phyloP scores from a whole-genome alignment of 1,140 invertebrate species.

The Oncopodura yosiiana region DNA sequence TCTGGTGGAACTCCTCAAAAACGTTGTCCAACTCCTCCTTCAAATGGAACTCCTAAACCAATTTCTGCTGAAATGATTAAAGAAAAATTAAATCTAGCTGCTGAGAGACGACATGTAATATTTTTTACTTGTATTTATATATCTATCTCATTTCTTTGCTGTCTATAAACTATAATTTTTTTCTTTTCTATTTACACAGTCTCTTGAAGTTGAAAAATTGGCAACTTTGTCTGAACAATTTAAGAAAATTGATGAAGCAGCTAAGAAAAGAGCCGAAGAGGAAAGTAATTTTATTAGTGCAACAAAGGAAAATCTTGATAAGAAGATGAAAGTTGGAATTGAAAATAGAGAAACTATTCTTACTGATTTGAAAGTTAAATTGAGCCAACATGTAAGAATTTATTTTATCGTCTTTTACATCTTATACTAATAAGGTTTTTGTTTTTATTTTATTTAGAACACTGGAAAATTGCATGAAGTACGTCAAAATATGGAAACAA shows the following conservation, averaged over 20 bases:
- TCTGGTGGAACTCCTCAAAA: slow-evolving; percentile 49
- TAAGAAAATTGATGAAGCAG: slow-evolving; percentile 77
- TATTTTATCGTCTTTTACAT: not conserved
- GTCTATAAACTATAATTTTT: not conserved
- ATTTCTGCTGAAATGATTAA: slow-evolving; percentile 74
- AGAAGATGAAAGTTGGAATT: slow-evolving; percentile 76
- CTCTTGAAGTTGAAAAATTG: slow-evolving; percentile 71
- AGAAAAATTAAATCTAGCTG: slow-evolving; percentile 79
- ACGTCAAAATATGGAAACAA: slow-evolving; percentile 50
- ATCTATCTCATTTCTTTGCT: slow-evolving; percentile 4
- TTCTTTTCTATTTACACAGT: slow-evolving; percentile 51
- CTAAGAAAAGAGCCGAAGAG: slow-evolving; percentile 76
- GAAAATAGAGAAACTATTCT: slow-evolving; percentile 82
- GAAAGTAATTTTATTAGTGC: slow-evolving; percentile 68
- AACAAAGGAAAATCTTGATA: slow-evolving; percentile 74
- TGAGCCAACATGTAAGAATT: slow-evolving; percentile 61
- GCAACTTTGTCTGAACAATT: slow-evolving; percentile 68
- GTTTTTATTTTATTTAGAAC: slow-evolving; percentile 29
- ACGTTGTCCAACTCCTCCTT: slow-evolving; percentile 52
- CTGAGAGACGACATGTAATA: slow-evolving; percentile 75
- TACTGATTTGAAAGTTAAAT: slow-evolving; percentile 69
- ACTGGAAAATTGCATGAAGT: slow-evolving; percentile 54
- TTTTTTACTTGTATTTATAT: slow-evolving; percentile 11
- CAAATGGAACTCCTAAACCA: slow-evolving; percentile 37
- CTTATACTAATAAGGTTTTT: not conserved